Percentiles rank a stretch among this genome's conserved stretches.
Conservation (phyloP, 2,797 vertebrate genomes). For the Kryptopterus vitreolus region DNA sequence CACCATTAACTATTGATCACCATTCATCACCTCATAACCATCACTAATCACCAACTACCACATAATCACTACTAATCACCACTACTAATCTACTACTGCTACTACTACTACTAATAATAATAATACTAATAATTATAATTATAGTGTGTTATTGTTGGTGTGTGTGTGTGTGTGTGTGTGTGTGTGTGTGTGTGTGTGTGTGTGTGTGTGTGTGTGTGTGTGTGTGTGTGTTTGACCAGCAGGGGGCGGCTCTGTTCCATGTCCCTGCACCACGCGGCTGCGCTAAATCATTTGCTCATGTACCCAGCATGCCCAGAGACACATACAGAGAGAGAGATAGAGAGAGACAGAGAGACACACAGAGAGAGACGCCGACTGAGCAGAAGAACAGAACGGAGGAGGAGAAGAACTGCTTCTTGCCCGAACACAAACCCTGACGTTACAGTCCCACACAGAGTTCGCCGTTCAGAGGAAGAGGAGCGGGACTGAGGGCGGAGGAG, state of each 20-base stretch:
- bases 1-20: too few relatives aligned
- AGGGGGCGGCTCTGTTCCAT: neutral
- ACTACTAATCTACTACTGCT: neutral
- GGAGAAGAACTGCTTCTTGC: neutral
- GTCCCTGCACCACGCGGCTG: slow-evolving; percentile 4
- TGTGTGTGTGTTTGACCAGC: neutral
- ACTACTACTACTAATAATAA: neutral
- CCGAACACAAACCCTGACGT: neutral
- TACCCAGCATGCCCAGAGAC: slow-evolving; percentile 14
- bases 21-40: too few relatives aligned
- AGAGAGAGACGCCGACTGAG: neutral
- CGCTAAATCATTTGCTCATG: slow-evolving; percentile 16
- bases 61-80: too few relatives aligned
- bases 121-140: neutral
- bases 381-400: neutral
- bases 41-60: too few relatives aligned
- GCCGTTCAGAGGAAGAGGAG: neutral
- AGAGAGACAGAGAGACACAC: neutral
- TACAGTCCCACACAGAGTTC: neutral
- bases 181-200: neutral
- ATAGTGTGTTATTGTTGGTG: neutral
- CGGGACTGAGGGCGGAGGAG: neutral
- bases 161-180: slow-evolving; percentile 8
- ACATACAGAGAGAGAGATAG: neutral
- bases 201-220: neutral